Evolutionary conservation across 2,888 invertebrate species (phyloP).

Genomic region (Apodemia hepburni): DNA sequence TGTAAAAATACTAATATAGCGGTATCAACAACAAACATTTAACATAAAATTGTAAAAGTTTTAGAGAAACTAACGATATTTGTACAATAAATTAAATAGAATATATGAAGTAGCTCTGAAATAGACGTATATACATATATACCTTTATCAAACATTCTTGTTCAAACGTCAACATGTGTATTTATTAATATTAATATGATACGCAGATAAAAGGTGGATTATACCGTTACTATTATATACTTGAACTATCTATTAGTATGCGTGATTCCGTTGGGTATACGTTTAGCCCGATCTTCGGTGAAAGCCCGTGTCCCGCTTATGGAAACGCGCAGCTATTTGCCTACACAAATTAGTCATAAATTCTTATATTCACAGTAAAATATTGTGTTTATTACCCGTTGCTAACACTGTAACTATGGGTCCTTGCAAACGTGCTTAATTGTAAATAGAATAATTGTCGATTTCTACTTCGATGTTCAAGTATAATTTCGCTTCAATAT

Average conservation of each 20-base stretch:
- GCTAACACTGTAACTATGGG: conserved; percentile 45
- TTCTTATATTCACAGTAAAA: conserved; percentile 55
- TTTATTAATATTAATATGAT: conserved; percentile 42
- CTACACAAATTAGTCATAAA: conserved; percentile 58
- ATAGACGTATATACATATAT: not conserved
- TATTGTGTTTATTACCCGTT: conserved; percentile 48
- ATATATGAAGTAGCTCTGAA: not conserved
- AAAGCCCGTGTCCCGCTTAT: conserved; percentile 65
- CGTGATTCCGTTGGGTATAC: conserved; percentile 60
- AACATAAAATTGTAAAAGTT: not conserved
- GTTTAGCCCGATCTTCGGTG: conserved; percentile 55
- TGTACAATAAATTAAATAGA: not conserved
- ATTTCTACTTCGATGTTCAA: conserved; percentile 32
- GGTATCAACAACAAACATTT: too few species aligned
- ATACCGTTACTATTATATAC: conserved; percentile 73
- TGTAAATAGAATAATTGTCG: conserved; percentile 47
- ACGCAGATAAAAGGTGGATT: conserved; percentile 49
- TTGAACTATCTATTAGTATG: conserved; percentile 66
- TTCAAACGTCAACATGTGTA: conserved; percentile 7
- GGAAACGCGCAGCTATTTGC: conserved; percentile 50
- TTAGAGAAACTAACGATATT: not conserved
- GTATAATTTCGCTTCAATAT: conserved; percentile 24
- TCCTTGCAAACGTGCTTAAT: conserved; percentile 51
- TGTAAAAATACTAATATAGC: too few species aligned
- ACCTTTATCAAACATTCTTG: not conserved